Evolutionary conservation across 2,113 vertebrate species (phyloP).

Genomic region (Heteronetta atricapilla): DNA sequence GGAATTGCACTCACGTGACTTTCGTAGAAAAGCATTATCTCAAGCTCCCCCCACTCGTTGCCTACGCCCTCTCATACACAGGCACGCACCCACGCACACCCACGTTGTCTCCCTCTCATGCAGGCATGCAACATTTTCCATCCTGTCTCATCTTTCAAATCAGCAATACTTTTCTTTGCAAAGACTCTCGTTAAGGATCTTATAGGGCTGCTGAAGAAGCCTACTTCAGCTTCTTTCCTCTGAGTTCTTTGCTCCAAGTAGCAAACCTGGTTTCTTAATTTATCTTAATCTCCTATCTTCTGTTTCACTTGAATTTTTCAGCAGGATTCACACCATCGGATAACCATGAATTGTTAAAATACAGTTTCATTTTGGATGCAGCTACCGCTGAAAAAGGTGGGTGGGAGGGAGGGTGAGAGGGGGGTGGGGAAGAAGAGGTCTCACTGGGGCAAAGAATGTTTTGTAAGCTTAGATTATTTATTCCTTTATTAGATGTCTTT

Average conservation of each 20-base stretch:
- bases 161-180: constrained; percentile 1
- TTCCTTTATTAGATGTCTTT: neutral
- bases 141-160: neutral
- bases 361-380: neutral
- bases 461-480: neutral
- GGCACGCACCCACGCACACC: neutral
- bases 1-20: constrained; percentile 31
- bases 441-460: neutral
- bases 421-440: neutral
- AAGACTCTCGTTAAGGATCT: constrained; percentile 8
- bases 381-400: neutral
- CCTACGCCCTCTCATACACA: constrained; percentile 4
- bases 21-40: neutral
- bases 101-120: neutral
- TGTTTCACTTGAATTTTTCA: neutral
- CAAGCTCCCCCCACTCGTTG: neutral
- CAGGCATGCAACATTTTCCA: neutral
- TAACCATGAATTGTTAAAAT: neutral
- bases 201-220: constrained; percentile 63
- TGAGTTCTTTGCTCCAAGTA: neutral
- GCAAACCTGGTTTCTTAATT: neutral
- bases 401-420: neutral
- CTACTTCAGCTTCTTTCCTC: constrained; percentile 42
- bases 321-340: neutral
- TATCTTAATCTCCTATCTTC: neutral